phyloP scores from a whole-genome alignment of 1,140 invertebrate genomes.

The Cotesia glomerata region DNA sequence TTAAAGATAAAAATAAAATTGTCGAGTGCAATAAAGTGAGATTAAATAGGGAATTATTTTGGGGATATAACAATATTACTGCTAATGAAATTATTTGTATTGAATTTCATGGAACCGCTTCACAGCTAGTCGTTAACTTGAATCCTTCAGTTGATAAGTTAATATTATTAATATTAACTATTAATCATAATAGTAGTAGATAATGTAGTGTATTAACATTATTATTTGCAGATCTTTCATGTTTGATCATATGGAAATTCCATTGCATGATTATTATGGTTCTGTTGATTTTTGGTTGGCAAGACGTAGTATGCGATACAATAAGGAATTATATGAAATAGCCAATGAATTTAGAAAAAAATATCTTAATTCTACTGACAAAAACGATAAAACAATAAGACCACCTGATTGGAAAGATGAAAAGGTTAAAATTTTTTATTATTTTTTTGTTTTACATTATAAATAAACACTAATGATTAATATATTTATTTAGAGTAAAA shows the following conservation, averaged over 20 bases:
- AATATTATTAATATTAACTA: constrained; percentile 6
- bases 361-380: constrained; percentile 74
- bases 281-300: constrained; percentile 83
- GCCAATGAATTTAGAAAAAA: constrained; percentile 75
- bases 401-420: constrained; percentile 70
- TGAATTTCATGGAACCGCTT: constrained; percentile 82
- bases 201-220: not conserved
- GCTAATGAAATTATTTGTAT: constrained; percentile 76
- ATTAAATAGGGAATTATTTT: constrained; percentile 64
- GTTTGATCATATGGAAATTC: constrained; percentile 86
- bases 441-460: constrained; percentile 3
- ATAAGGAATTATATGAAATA: constrained; percentile 70
- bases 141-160: constrained; percentile 54
- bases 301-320: constrained; percentile 90
- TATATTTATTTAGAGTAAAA: constrained; percentile 48
- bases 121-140: constrained; percentile 65
- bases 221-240: constrained; percentile 69
- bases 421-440: constrained; percentile 47
- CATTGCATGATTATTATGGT: constrained; percentile 88
- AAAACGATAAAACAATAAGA: constrained; percentile 67
- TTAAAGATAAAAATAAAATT: constrained; percentile 82
- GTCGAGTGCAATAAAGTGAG: constrained; percentile 55
- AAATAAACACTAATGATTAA: not conserved
- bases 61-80: constrained; percentile 71
- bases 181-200: not conserved